phyloP scores from a whole-genome alignment of 2,888 invertebrate species.

The Steinernema hermaphroditum region DNA sequence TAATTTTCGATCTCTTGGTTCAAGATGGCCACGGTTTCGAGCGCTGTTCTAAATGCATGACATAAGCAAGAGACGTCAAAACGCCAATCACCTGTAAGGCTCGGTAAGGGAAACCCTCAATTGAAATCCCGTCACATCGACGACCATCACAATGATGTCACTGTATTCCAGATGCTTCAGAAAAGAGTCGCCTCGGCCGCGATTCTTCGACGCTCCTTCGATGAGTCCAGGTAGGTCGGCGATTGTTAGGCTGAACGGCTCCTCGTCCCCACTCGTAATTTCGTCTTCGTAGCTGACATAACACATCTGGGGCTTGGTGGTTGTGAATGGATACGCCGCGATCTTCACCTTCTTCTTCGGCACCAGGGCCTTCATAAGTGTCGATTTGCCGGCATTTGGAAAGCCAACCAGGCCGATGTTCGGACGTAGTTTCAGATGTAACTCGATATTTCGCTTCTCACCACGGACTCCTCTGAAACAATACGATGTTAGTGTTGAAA shows the following conservation, averaged over 20 bases:
- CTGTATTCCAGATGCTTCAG: conserved; percentile 63
- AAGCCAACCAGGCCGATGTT: conserved; percentile 63
- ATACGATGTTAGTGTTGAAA: too few species aligned
- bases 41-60: conserved; percentile 51
- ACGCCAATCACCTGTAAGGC: conserved; percentile 56
- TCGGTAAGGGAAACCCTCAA: conserved; percentile 51
- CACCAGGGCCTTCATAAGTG: conserved; percentile 58
- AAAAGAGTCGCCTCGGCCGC: conserved; percentile 58
- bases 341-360: conserved; percentile 60
- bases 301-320: conserved; percentile 47
- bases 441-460: conserved; percentile 44
- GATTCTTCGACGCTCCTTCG: conserved; percentile 60
- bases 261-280: neutral
- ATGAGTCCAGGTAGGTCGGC: conserved; percentile 62
- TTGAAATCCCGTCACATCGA: conserved; percentile 61
- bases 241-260: conserved; percentile 55
- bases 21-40: conserved; percentile 57
- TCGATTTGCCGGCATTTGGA: conserved; percentile 65
- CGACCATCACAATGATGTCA: conserved; percentile 59
- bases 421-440: conserved; percentile 60
- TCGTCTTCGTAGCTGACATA: conserved; percentile 36
- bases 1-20: conserved; percentile 58
- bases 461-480: conserved; percentile 52
- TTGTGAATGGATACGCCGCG: conserved; percentile 63
- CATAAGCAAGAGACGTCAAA: too few species aligned